These are phyloP conservation scores for Drosophila colorata DNA, from an alignment of 2,888 invertebrate genomes.

Conservation along the genomic window DNA sequence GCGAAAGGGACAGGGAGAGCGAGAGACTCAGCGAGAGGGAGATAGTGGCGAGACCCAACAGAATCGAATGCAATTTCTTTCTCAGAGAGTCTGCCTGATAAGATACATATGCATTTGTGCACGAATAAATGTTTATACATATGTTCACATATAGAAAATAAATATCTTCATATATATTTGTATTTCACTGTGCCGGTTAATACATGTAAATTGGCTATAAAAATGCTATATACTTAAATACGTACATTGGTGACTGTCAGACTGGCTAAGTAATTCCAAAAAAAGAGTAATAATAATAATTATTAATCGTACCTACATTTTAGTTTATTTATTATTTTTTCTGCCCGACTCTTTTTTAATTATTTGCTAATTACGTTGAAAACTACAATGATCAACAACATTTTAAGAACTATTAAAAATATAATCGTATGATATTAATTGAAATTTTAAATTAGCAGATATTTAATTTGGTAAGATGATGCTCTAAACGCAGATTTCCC, in stretches of 20 bases:
- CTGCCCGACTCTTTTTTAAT: no score
- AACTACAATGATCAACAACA: no score
- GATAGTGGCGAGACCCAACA: background rate
- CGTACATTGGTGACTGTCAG: background rate
- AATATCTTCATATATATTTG: background rate
- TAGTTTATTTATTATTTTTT: no score
- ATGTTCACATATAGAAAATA: no score
- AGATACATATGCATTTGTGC: slow-evolving; percentile 6
- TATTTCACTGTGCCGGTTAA: slow-evolving; percentile 1
- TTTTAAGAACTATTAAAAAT: no score
- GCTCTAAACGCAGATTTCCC: no score
- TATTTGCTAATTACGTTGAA: no score
- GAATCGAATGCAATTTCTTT: slow-evolving; percentile 17
- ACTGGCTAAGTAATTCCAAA: background rate
- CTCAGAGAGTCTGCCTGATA: slow-evolving; percentile 25
- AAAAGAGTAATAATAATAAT: no score
- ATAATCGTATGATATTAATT: no score
- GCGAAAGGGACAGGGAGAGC: slow-evolving; percentile 8
- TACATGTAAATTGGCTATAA: background rate
- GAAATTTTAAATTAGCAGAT: no score
- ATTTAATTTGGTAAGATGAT: no score
- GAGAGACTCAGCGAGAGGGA: background rate
- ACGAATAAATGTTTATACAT: background rate
- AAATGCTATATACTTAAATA: background rate
- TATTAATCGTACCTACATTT: background rate